These are phyloP conservation scores for Zaprionus obscuricornis DNA, from an alignment of 2,888 invertebrate species.

Conservation along the genomic window DNA sequence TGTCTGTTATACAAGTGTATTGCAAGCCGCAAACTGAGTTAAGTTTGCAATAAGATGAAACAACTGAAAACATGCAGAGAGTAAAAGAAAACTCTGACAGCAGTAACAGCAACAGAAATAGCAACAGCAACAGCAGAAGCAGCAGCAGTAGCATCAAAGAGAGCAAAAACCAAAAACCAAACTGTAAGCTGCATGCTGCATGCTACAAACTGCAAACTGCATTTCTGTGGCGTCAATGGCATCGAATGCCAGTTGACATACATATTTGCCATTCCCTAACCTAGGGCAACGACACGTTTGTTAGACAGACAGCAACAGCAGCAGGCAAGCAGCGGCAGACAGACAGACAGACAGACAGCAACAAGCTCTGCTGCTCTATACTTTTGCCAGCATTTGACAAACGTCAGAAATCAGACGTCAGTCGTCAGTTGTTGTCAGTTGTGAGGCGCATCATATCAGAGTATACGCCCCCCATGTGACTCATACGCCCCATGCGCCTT, in stretches of 20 bases:
- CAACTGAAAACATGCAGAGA: constrained; percentile 14
- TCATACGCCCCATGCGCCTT: too few species aligned
- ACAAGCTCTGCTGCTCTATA: neutral
- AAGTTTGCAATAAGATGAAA: constrained; percentile 33
- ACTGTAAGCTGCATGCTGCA: too few species aligned
- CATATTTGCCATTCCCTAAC: constrained; percentile 53
- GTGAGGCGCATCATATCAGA: constrained; percentile 30
- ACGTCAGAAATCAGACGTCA: constrained; percentile 41
- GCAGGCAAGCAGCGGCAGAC: too few species aligned
- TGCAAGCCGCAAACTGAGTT: constrained; percentile 43
- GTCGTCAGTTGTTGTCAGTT: constrained; percentile 17
- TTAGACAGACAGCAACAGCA: too few species aligned
- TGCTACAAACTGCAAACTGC: constrained; percentile 39
- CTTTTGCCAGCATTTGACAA: constrained; percentile 29
- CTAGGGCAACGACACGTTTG: constrained; percentile 45
- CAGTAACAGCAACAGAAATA: neutral
- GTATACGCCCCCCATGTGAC: too few species aligned
- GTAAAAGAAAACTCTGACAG: constrained; percentile 6
- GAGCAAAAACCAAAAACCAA: constrained; percentile 8
- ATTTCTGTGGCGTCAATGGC: constrained; percentile 62
- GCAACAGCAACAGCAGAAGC: constrained; percentile 20
- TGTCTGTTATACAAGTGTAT: neutral
- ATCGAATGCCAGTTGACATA: constrained; percentile 73
- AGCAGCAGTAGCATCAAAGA: too few species aligned
- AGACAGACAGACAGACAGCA: too few species aligned